phyloP scores from a whole-genome alignment of 1,140 invertebrate species.

The Araneus ventricosus region DNA sequence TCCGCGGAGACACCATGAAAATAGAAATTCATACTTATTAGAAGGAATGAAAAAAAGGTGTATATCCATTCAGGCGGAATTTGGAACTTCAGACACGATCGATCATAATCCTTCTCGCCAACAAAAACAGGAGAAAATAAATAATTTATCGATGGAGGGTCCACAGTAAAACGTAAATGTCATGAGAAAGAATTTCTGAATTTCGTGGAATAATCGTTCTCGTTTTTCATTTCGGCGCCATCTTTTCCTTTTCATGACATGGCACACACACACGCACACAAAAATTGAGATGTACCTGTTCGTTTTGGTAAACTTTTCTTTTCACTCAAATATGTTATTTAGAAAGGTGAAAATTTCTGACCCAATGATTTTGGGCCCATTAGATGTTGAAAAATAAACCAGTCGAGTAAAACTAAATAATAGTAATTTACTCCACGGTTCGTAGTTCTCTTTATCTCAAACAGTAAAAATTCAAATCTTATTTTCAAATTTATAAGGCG shows the following conservation, averaged over 20 bases:
- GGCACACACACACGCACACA: neutral
- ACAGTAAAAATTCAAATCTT: too few species aligned
- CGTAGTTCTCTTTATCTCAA: too few species aligned
- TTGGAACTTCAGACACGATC: neutral
- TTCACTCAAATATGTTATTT: too few species aligned
- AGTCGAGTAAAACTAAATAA: too few species aligned
- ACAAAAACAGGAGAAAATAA: neutral
- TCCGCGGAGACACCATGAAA: neutral
- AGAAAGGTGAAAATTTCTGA: too few species aligned
- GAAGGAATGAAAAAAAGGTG: neutral
- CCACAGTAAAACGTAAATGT: neutral
- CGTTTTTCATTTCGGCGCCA: neutral
- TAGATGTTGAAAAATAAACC: too few species aligned
- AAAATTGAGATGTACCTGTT: neutral
- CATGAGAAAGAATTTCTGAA: neutral
- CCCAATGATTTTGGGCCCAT: too few species aligned
- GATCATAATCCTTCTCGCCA: neutral
- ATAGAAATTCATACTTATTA: constrained; percentile 15
- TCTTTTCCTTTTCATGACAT: neutral
- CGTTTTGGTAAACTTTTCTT: too few species aligned
- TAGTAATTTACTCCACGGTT: too few species aligned
- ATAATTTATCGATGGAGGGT: neutral
- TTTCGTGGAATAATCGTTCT: neutral
- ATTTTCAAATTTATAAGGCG: too few species aligned
- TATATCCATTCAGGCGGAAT: neutral